Evolutionary conservation across 2,113 vertebrate genomes (phyloP).

Genomic region (Myanophis thanlyinensis): DNA sequence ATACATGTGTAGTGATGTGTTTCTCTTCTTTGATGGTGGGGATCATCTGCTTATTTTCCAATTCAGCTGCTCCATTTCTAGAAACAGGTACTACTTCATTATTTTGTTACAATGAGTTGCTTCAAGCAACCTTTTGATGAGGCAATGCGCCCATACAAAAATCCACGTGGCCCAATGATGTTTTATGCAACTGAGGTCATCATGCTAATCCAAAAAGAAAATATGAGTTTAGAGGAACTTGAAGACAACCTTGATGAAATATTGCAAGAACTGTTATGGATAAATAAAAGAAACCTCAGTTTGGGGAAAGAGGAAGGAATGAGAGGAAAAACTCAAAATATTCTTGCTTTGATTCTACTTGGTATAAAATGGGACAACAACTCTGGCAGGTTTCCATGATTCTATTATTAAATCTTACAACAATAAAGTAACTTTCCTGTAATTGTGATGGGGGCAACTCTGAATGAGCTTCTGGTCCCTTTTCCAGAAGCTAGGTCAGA

Average conservation of each 20-base stretch:
- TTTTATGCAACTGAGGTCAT: not conserved
- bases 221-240: not conserved
- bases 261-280: not conserved
- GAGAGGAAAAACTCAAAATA: not conserved
- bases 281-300: too few species aligned
- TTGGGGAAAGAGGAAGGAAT: not conserved
- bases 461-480: too few species aligned
- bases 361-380: not conserved
- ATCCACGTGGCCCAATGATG: not conserved
- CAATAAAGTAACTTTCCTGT: not conserved
- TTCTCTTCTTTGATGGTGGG: not conserved
- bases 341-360: not conserved
- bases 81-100: not conserved
- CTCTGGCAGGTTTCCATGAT: not conserved
- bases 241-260: not conserved
- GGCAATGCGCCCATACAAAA: not conserved
- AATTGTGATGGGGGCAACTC: too few species aligned
- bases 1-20: not conserved
- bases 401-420: not conserved
- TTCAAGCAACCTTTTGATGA: not conserved
- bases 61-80: not conserved
- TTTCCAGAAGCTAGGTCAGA: too few species aligned
- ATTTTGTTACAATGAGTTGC: not conserved
- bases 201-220: not conserved
- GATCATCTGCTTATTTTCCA: not conserved